Evolutionary conservation across 2,888 invertebrate genomes (phyloP), one percentile per base, ranked within the genome.

Genomic region (Rhingia campestris): DNA sequence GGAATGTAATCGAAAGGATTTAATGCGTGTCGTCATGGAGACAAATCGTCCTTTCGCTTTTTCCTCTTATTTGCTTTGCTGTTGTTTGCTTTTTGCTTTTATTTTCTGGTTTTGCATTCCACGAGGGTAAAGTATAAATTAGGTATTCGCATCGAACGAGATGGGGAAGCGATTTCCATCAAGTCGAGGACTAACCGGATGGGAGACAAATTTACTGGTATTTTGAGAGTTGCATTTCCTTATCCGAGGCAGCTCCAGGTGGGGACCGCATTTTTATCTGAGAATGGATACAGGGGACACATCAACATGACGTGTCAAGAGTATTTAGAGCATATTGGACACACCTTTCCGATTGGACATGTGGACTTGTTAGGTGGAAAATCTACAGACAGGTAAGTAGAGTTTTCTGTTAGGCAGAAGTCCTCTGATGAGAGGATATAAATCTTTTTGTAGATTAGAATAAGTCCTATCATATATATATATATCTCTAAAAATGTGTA

Each of bases 31-130:
- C 69, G 69, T 74, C 66, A 54, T 61, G 14, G 39, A 58, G 79
- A 84, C 84, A 80, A 84, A 84, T 84, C 74, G 84, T 84, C 79
- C 84, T 84, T 84, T 84, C 49, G 66, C 41, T 79, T 75, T 80
- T 43, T 39, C 37, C 53, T 41, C 22, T 22, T 22, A 22, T 22
- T 47, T 6, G n/a, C 45, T 33, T 66, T 51, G 22, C 47, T 54
- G 39, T 33, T 32, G 0, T 39, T 1, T 63, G 7, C 12, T 30
- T 35, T 22, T 22, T 22, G 22, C 53, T 59, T n/a, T 58, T 9
- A 12, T 35, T 64, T 70, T 53, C 14, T 51, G 32, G 14, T 43
- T 67, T 61, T 67, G 72, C 81, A 81, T 81, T 75, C 70, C 75
- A 70, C 51, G 39, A 10, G 43, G 54, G 54, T 12, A 39, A 14